Base-by-base conservation (phyloP, 1,140 invertebrate species). In the Hylaeus volcanicus region DNA sequence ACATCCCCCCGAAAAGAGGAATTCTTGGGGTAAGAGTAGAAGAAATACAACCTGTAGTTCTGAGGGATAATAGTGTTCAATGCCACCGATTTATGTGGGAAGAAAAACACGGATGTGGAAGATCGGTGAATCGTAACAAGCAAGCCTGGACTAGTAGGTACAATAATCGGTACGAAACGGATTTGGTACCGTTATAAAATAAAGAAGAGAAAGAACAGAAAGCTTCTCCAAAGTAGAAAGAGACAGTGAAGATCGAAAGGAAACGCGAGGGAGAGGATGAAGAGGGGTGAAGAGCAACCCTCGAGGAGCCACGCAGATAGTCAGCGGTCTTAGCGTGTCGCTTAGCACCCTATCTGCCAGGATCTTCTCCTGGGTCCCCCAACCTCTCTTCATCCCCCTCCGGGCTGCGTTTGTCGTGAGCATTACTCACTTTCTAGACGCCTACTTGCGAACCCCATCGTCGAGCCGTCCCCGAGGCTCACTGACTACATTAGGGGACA, bases 331-430 rank as follows among this genome's bases (percentile, higher is more conserved):
- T 93, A 93, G 92, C 90, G 90, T 92, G 92, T 92, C 92, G 92
- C 93, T 93, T 93, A 93, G 92, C 93, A 93, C 93, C 93, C 93
- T 92, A 93, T 93, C 92, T 92, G 87, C 82, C 83, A 86, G 89
- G 89, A 93, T 93, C 93, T 93, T 90, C 88, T 87, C 86, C 81
- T 78, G 15, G 77, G 51, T 74, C 51, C 74, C 82, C 45, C 45
- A 76, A 85, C 77, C 86, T 82, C 80, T 75, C 48, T 48, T 79
- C 79, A 68, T 65, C 76, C 87, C 83, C 89, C 79, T 68, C 87
- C 90, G 91, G 88, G 88, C 92, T 93, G 93, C 91, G 92, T 93
- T 93, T 93, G 93, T 93, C 93, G 92, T 93, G 90, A 93, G 92
- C 93, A 93, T 93, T 93, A 93, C 92, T 93, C 93, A 93, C 92